Conservation (phyloP, 2,113 vertebrate genomes). For the Athene cunicularia region DNA sequence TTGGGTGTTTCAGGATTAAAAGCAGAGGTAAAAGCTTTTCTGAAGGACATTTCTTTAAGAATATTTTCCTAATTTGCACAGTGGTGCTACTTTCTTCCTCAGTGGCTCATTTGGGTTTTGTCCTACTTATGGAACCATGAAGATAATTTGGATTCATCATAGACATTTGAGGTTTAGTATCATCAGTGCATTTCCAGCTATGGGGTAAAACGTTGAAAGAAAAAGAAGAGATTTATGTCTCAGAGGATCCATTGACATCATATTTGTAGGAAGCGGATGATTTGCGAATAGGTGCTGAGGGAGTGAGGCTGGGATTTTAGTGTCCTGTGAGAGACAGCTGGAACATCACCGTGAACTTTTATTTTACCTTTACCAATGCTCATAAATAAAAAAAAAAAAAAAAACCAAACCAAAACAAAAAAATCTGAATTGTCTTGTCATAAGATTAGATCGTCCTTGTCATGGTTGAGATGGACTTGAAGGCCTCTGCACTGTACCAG, state of each 20-base stretch:
- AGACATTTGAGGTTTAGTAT: not conserved
- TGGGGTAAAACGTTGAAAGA: not conserved
- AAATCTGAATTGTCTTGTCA: not conserved
- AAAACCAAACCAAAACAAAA: too few species aligned
- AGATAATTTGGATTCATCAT: conserved; percentile 3
- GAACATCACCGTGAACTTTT: not conserved
- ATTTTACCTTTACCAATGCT: not conserved
- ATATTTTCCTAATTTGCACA: conserved; percentile 50
- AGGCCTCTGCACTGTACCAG: conserved; percentile 54
- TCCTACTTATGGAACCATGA: not conserved
- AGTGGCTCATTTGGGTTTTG: conserved; percentile 4
- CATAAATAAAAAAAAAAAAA: not conserved
- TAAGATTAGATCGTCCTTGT: not conserved
- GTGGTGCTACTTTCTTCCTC: conserved; percentile 67
- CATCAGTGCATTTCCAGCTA: not conserved
- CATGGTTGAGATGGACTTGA: conserved; percentile 42
- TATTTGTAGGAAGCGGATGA: not conserved
- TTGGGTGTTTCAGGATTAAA: not conserved
- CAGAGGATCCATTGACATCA: not conserved
- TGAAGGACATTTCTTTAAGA: not conserved
- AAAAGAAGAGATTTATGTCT: not conserved
- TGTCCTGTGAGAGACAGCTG: not conserved
- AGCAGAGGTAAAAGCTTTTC: not conserved
- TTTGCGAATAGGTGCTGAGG: not conserved
- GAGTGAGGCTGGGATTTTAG: conserved; percentile 20